phyloP scores from a whole-genome alignment of 2,888 invertebrate genomes.

The Lamellibrachia columna region DNA sequence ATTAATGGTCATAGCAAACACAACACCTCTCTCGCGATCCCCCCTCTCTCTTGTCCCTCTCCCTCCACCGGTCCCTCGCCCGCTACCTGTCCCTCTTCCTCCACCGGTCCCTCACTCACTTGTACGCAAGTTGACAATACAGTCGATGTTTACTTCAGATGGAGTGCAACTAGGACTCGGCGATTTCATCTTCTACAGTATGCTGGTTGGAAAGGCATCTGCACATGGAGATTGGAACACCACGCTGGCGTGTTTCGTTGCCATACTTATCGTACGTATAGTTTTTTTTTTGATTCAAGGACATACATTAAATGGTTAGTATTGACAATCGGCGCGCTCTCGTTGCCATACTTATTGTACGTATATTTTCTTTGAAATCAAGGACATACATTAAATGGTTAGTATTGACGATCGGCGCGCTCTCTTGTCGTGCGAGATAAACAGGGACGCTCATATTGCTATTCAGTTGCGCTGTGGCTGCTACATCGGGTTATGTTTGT shows the following conservation, averaged over 20 bases:
- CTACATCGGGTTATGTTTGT: no score
- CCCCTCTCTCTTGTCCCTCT: background rate
- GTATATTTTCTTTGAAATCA: conserved; percentile 60
- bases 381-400: background rate
- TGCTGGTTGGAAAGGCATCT: conserved; percentile 96
- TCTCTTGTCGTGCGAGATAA: no score
- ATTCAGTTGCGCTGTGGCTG: no score
- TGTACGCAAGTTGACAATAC: background rate
- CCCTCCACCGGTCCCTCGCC: background rate
- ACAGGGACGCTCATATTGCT: no score
- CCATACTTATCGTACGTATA: conserved; percentile 87
- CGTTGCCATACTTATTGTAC: conserved; percentile 92
- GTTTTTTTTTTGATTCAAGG: background rate
- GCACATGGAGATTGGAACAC: conserved; percentile 99
- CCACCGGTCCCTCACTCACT: background rate
- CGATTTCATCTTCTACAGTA: conserved; percentile 97
- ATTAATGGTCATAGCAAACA: no score
- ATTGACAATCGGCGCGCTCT: background rate
- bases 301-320: background rate
- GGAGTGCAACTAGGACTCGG: conserved; percentile 95
- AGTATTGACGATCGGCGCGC: background rate
- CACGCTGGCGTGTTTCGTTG: conserved; percentile 95
- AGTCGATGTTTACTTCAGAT: background rate
- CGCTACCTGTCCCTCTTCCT: background rate
- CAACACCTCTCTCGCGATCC: no score